A percentile compares a stretch with the other conserved stretches of the same genome.
phyloP scores from a whole-genome alignment of 2,888 invertebrate species.

The Andrena minutula region DNA sequence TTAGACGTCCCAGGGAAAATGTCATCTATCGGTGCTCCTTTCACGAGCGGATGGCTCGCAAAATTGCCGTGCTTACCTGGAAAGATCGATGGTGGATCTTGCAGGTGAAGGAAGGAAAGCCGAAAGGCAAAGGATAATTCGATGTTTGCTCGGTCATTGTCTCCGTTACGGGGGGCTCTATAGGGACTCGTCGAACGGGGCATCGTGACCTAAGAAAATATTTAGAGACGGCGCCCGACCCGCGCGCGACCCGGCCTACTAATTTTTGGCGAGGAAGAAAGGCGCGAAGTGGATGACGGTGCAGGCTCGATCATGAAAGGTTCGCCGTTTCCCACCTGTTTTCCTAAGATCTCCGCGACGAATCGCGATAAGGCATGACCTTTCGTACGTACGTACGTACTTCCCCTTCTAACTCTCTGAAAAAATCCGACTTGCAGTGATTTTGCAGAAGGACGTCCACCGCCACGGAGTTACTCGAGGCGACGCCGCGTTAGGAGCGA shows the following conservation, averaged over 20 bases:
- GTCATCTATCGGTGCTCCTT: conserved; percentile 36
- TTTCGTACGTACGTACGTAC: neutral
- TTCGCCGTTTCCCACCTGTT: conserved; percentile 44
- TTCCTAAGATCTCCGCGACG: conserved; percentile 46
- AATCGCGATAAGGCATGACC: conserved; percentile 52
- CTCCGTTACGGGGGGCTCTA: conserved; percentile 52
- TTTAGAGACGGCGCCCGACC: conserved; percentile 68
- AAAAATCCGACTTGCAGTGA: neutral
- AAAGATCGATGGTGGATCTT: conserved; percentile 35
- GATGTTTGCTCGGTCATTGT: conserved; percentile 67
- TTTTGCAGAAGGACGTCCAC: neutral
- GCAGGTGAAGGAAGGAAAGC: conserved; percentile 31
- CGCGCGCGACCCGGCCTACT: conserved; percentile 39
- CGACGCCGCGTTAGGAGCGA: neutral
- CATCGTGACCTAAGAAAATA: conserved; percentile 74
- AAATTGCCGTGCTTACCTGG: conserved; percentile 18
- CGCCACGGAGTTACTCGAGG: neutral
- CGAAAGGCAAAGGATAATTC: conserved; percentile 69
- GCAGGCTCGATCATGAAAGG: conserved; percentile 23
- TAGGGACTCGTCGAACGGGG: conserved; percentile 13
- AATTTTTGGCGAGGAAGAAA: conserved; percentile 44
- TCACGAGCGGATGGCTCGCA: neutral
- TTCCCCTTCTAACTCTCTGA: neutral
- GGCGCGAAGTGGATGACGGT: conserved; percentile 53
- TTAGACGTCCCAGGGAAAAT: conserved; percentile 27